Percentiles rank a stretch among this genome's conserved stretches.
These are phyloP conservation scores for Phyllotreta cruciferae DNA, from an alignment of 2,888 invertebrate genomes.

Conservation along the genomic window DNA sequence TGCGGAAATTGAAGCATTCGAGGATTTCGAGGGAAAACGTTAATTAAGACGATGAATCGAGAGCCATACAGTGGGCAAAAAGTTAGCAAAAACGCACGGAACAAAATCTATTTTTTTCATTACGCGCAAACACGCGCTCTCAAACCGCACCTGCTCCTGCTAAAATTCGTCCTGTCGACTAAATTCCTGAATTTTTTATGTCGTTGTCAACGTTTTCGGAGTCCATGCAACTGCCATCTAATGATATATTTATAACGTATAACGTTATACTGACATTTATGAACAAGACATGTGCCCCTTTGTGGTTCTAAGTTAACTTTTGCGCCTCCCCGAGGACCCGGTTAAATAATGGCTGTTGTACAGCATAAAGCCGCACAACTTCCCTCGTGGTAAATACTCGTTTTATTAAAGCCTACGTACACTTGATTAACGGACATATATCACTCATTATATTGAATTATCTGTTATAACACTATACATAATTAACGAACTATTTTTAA, in stretches of 20 bases:
- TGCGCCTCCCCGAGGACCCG: slow-evolving; percentile 8
- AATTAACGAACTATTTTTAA: too few relatives aligned
- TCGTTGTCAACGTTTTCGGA: slow-evolving; percentile 3
- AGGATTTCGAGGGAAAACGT: too few relatives aligned
- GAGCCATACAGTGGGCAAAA: too few relatives aligned
- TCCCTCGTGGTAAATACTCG: slow-evolving; percentile 12
- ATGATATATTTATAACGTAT: slow-evolving; percentile 23
- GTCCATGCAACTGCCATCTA: slow-evolving; percentile 9
- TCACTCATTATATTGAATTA: too few relatives aligned
- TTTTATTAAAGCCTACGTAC: slow-evolving; percentile 4
- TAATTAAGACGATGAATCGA: too few relatives aligned
- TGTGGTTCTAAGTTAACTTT: slow-evolving; percentile 17
- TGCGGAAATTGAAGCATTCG: too few relatives aligned
- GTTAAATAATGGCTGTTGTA: slow-evolving; percentile 16
- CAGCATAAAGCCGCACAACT: background rate
- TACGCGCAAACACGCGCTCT: too few relatives aligned
- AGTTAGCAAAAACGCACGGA: too few relatives aligned
- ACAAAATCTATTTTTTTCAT: too few relatives aligned
- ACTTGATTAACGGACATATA: too few relatives aligned
- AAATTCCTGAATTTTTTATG: slow-evolving; percentile 18
- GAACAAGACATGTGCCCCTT: slow-evolving; percentile 24
- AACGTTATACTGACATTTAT: slow-evolving; percentile 23
- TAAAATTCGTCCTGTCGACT: slow-evolving; percentile 6
- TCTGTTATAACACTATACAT: too few relatives aligned
- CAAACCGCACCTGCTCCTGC: slow-evolving; percentile 1